Evolutionary conservation across 1,140 invertebrate species (phyloP).

Genomic region (Calephelis virginiensis): DNA sequence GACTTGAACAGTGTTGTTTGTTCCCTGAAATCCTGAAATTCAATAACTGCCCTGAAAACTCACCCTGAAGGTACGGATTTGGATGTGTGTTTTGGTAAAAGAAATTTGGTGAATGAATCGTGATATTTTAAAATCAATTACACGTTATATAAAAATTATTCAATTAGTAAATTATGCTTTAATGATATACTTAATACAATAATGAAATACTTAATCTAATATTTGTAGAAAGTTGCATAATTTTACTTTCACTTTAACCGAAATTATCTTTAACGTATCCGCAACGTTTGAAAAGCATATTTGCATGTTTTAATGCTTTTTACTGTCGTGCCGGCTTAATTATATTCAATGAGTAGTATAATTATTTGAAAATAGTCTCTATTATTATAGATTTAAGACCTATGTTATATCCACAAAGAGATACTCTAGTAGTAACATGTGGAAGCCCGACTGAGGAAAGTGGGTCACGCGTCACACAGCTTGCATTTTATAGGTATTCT

Average conservation of each 20-base stretch:
- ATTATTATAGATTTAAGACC: constrained; percentile 43
- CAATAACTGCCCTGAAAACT: constrained; percentile 48
- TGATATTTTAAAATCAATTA: constrained; percentile 1
- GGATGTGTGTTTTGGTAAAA: constrained; percentile 40
- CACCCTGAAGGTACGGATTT: constrained; percentile 64
- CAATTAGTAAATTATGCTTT: not conserved
- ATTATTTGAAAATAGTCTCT: constrained; percentile 45
- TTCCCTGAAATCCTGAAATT: constrained; percentile 68
- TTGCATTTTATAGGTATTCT: constrained; percentile 66
- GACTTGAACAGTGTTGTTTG: constrained; percentile 62
- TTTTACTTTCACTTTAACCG: constrained; percentile 68
- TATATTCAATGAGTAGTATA: constrained; percentile 29
- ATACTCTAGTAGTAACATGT: constrained; percentile 54
- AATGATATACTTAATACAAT: not conserved
- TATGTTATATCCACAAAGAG: constrained; percentile 31
- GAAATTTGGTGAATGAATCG: not conserved
- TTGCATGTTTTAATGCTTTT: constrained; percentile 57
- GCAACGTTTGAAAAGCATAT: constrained; percentile 57
- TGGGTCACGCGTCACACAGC: constrained; percentile 66
- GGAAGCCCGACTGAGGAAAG: constrained; percentile 60
- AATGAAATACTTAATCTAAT: constrained; percentile 14
- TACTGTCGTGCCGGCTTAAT: constrained; percentile 38
- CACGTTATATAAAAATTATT: not conserved
- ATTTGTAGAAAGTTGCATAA: constrained; percentile 73
- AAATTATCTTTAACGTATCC: constrained; percentile 60